Evolutionary conservation across 2,797 vertebrate species (phyloP), one percentile per base, ranked within the genome.

Genomic region (Picus viridis): DNA sequence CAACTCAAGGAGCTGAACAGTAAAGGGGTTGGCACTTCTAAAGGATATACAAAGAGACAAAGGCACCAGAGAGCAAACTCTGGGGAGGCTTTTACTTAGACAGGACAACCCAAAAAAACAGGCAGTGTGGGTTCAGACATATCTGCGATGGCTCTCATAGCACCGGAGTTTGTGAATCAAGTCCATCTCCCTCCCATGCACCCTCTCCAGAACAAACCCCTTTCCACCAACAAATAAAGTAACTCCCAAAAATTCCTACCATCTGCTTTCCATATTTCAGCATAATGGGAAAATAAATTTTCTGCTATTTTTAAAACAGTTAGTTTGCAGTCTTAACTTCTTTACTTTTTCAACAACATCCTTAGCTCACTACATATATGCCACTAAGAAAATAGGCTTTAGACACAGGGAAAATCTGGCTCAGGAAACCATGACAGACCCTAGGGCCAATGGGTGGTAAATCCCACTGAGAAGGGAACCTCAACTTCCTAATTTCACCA

Each of bases 241-340:
- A 94, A 71, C 32, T 56, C 26, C 56, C 53, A 63, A 88, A 90
- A 93, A 85, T 78, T 59, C 67, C 63, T 56, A 59, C 76, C 91
- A 93, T 89, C 83, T 86, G 87, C 59, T 93, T 95, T 86, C 64
- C 73, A 73, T 94, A 93, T 92, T 91, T 34, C 53, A 61, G 59
- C 69, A 72, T 45, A 83, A 93, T 30, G 85, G 91, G 88, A 95
- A 94, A 96, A 88, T 53, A 74, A 58, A 87, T 85, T 79, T 49
- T 74, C 54, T 82, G 67, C 76, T 95, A 85, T 87, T 95, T 92
- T 95, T 69, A 87, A 92, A 85, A 61, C 0, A 1, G 77, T 87
- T 70, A 65, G 34, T 89, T 87, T 77, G 36, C 62, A 89, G 58
- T 59, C 32, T 63, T 70, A 57, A 76, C 30, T 70, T 78, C 27